phyloP scores from a whole-genome alignment of 1,140 invertebrate genomes.

The Pseudobourletiella spinata region DNA sequence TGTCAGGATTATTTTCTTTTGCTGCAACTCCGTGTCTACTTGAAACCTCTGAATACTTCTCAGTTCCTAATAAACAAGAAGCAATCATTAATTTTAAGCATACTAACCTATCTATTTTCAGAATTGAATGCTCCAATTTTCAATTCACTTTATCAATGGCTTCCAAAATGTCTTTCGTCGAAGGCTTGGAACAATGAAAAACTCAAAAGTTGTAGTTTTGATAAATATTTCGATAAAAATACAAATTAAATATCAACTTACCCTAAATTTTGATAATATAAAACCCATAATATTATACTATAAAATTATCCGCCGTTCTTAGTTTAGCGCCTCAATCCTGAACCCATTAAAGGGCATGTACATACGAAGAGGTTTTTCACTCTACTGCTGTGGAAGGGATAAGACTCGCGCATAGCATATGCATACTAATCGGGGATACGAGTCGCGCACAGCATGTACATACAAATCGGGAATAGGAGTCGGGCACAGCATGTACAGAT shows the following conservation, averaged over 20 bases:
- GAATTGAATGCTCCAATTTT: conserved; percentile 19
- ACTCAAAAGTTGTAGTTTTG: conserved; percentile 28
- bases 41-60: conserved; percentile 68
- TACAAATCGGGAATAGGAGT: too few species aligned
- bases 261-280: conserved; percentile 36
- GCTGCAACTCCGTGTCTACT: conserved; percentile 62
- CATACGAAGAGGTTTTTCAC: too few species aligned
- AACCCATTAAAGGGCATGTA: too few species aligned
- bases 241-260: conserved; percentile 14
- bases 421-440: too few species aligned
- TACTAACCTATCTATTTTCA: conserved; percentile 24
- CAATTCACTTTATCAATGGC: conserved; percentile 54
- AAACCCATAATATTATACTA: conserved; percentile 35
- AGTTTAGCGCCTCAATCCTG: too few species aligned
- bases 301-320: too few species aligned
- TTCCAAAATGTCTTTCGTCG: conserved; percentile 60
- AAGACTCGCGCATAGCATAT: too few species aligned
- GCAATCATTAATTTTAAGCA: conserved; percentile 12
- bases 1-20: conserved; percentile 72
- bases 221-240: neutral
- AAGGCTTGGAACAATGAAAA: conserved; percentile 71
- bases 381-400: too few species aligned
- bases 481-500: too few species aligned
- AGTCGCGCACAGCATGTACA: too few species aligned
- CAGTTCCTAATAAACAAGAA: conserved; percentile 53